phyloP scores from a whole-genome alignment of 2,888 invertebrate genomes.

The Entomobrya multifasciata region DNA sequence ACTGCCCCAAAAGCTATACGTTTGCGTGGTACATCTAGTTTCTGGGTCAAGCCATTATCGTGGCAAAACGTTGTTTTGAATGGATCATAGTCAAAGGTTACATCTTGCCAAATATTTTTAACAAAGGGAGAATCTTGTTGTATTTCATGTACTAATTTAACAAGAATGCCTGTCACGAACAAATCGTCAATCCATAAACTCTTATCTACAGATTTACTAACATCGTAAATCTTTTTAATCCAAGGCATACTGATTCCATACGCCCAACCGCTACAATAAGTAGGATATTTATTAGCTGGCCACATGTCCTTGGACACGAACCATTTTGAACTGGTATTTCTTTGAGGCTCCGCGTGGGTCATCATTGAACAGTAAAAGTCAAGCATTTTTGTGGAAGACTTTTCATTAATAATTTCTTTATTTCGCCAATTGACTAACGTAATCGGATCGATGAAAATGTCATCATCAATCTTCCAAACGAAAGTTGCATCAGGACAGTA shows the following conservation, averaged over 20 bases:
- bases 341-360: slow-evolving; percentile 69
- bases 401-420: not conserved
- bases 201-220: not conserved
- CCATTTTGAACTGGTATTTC: slow-evolving; percentile 85
- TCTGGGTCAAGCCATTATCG: not conserved
- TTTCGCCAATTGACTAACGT: slow-evolving; percentile 82
- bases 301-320: slow-evolving; percentile 87
- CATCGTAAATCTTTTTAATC: slow-evolving; percentile 54
- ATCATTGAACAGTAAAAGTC: slow-evolving; percentile 39
- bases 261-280: slow-evolving; percentile 89
- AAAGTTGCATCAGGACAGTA: slow-evolving; percentile 87
- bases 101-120: slow-evolving; percentile 7
- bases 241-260: slow-evolving; percentile 84
- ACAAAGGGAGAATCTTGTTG: not conserved
- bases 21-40: too few species aligned
- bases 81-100: slow-evolving; percentile 38
- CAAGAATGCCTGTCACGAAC: slow-evolving; percentile 51
- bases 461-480: slow-evolving; percentile 89
- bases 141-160: not conserved
- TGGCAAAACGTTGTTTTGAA: slow-evolving; percentile 21
- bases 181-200: slow-evolving; percentile 59
- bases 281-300: slow-evolving; percentile 85
- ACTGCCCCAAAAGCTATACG: slow-evolving; percentile 43
- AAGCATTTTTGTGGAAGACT: not conserved
- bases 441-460: slow-evolving; percentile 88